Base-by-base conservation (phyloP, 2,888 invertebrate genomes). In the Formica aserva region DNA sequence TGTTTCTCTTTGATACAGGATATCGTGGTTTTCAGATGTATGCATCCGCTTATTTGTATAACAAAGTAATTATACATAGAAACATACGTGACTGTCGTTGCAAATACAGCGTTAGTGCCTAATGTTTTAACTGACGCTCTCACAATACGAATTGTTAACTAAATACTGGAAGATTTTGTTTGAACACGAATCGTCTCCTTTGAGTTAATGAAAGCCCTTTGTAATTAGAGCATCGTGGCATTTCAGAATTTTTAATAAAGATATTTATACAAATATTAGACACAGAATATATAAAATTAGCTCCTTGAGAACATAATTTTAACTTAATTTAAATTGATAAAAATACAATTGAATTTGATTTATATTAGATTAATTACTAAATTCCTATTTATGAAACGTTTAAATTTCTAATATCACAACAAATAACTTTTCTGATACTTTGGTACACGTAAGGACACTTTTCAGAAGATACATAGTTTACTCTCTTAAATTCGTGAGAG, bases 51-150 rank as follows among this genome's bases (percentile, higher is more conserved):
- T 78, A 71, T 45, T 71, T 78, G 15, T 22, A 55, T 6, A 32
- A 77, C 26, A 75, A 76, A 82, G 32, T 55, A 82, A 76, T 66
- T 82, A 63, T 1, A 45, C n/a, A 26, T 26, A 41, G 66, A 65
- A 38, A 29, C 13, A 41, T 32, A 81, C 41, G 32, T 82, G 41
- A 57, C 66, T 65, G 32, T 65, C 32, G 35, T 60, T 65, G 81
- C 45, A 81, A 65, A 75, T 75, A 65, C n/a, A 62, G 74, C 38
- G 62, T 74, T 75, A 65, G 15, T 65, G 45, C 45, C 48, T 82
- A 32, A 82, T 55, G 65, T 75, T 65, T 65, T 52, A 63, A 65
- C 41, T 76, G 45, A 52, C 5, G 81, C 41, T 29, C 41, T 76
- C 65, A 41, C 41, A 65, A 55, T 65, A 41, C 38, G 18, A 65